Conservation (phyloP, 2,797 vertebrate genomes). For the Poeciliopsis presidionis region DNA sequence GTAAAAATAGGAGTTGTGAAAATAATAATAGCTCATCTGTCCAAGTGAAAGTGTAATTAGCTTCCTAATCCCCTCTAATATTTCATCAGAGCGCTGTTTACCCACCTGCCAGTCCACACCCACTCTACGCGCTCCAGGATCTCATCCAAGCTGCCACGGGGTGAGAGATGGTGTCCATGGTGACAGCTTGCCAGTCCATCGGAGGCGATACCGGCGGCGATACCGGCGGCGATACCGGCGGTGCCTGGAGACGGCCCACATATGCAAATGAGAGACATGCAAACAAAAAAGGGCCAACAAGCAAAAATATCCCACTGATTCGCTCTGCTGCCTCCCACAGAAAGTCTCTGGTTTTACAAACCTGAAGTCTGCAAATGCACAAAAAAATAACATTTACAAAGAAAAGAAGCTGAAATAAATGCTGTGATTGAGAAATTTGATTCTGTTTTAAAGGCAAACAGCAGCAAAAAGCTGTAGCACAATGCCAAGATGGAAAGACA, state of each 20-base stretch:
- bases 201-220: background rate
- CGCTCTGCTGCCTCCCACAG: background rate
- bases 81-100: background rate
- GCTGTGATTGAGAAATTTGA: background rate
- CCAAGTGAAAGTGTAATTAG: background rate
- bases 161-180: background rate
- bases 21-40: background rate
- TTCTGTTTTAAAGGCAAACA: too few relatives aligned
- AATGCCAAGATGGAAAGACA: background rate
- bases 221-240: background rate
- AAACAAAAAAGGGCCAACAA: background rate
- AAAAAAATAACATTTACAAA: background rate
- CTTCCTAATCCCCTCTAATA: background rate
- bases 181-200: constrained; percentile 3
- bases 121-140: background rate
- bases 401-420: background rate
- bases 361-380: background rate
- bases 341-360: background rate
- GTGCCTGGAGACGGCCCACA: background rate
- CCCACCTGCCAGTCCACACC: background rate
- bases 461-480: background rate
- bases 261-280: background rate
- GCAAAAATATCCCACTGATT: background rate
- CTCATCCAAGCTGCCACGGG: background rate
- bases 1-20: background rate